Base-by-base conservation (phyloP, 1,140 invertebrate species). In the Asobara japonica region DNA sequence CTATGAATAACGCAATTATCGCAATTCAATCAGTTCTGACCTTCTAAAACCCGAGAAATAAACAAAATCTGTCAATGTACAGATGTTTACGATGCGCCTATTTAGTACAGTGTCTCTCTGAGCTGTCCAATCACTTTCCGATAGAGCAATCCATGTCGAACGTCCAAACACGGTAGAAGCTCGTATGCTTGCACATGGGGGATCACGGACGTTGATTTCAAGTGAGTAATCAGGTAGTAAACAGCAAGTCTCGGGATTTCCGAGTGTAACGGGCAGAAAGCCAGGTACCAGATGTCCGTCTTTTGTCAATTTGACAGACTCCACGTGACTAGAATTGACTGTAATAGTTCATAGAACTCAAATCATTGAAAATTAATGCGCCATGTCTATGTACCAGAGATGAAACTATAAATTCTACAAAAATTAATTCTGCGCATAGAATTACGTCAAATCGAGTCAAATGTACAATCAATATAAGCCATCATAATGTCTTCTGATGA, bases 161-260 rank as follows among this genome's bases (percentile, higher is more conserved):
- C 22, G 51, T 56, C 51, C 22, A 27, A 56, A 56, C 51, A 56
- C 11, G 22, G 51, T 25, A 22, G 51, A 56, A 56, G 1, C 51
- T 25, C 18, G 20, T 25, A 18, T 56, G 18, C 51, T 56, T 27
- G 51, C 51, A 56, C 51, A 56, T n/a, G 51, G 25, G 51, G 18
- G 51, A 56, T 56, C 51, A 22, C 22, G 51, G 51, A 56, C 51
- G 51, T 27, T 56, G 51, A 56, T 56, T 56, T 22, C 51, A 10
- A 56, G 51, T 56, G 51, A 56, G 51, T 56, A 56, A 56, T 56
- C 51, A 56, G 51, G 51, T 56, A 56, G 51, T 56, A 56, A 56
- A 56, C 51, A 56, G 51, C n/a, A 18, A 56, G 51, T 25, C 18
- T 56, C 51, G 22, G 8, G 51, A 56, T 56, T 27, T 13, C 20